Percentiles rank a stretch among this genome's conserved stretches.
Conservation (phyloP, 1,140 invertebrate genomes). For the Drosophila orena region DNA sequence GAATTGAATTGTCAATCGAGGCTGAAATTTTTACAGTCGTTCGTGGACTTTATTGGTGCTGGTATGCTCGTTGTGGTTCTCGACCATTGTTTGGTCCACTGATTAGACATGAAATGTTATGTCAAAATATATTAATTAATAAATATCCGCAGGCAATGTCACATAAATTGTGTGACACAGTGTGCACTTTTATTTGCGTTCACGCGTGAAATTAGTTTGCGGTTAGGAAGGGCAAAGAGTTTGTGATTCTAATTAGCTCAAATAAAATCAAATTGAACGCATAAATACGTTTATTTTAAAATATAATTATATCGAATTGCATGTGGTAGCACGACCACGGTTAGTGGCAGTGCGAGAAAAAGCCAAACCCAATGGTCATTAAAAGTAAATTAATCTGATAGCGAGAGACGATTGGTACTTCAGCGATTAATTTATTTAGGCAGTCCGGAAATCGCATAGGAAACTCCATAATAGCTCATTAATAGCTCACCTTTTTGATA, state of each 20-base stretch:
- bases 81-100: constrained; percentile 30
- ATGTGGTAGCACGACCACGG: constrained; percentile 9
- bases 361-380: constrained; percentile 28
- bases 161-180: constrained; percentile 35
- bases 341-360: constrained; percentile 2
- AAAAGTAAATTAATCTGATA: constrained; percentile 43
- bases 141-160: constrained; percentile 24
- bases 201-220: constrained; percentile 67
- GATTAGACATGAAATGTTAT: constrained; percentile 58
- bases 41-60: constrained; percentile 10
- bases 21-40: constrained; percentile 19
- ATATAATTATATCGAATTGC: constrained; percentile 37
- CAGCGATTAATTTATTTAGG: background rate
- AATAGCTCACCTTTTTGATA: no score
- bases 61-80: constrained; percentile 3
- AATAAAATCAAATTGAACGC: constrained; percentile 60
- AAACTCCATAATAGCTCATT: no score
- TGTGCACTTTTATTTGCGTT: constrained; percentile 25
- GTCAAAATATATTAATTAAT: constrained; percentile 48
- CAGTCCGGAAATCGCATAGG: no score
- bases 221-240: constrained; percentile 12
- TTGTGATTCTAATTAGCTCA: constrained; percentile 58
- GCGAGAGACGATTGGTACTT: background rate
- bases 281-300: constrained; percentile 48
- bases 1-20: constrained; percentile 70